These are phyloP conservation scores for Hypotaenidia philippensis DNA, from an alignment of 2,797 vertebrate genomes.

Conservation along the genomic window DNA sequence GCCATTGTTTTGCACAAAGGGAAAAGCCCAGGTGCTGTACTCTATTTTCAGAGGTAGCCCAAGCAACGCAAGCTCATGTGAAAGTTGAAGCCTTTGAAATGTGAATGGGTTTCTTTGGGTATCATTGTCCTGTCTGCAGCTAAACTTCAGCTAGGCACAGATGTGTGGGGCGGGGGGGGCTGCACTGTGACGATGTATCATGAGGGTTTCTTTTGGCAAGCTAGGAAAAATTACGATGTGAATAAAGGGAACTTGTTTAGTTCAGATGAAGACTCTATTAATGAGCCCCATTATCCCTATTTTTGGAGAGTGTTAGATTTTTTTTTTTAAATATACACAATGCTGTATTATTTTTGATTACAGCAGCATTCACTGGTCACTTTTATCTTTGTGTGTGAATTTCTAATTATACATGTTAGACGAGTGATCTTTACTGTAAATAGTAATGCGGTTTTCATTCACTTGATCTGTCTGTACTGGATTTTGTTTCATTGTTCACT, in stretches of 20 bases:
- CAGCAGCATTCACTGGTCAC: conserved; percentile 57
- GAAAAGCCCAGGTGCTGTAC: background rate
- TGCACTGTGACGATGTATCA: background rate
- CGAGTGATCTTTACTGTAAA: conserved; percentile 60
- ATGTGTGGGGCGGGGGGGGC: background rate
- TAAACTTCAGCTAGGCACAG: background rate
- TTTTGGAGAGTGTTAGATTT: conserved; percentile 58
- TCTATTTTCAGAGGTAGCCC: background rate
- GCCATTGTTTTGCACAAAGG: background rate
- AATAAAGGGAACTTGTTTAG: conserved; percentile 74
- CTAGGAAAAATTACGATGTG: conserved; percentile 29
- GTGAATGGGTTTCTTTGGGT: conserved; percentile 30
- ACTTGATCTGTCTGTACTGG: conserved; percentile 46
- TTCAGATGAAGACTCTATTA: conserved; percentile 62
- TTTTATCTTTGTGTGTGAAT: conserved; percentile 69
- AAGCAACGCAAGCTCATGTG: background rate
- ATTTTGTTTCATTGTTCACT: conserved; percentile 54
- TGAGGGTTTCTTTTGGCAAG: conserved; percentile 53
- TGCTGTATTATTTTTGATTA: conserved; percentile 66
- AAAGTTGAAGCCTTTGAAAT: conserved; percentile 35
- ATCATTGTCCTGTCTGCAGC: background rate
- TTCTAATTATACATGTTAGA: conserved; percentile 66
- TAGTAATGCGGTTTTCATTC: conserved; percentile 56
- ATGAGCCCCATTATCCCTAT: conserved; percentile 64
- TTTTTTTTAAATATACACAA: conserved; percentile 20